phyloP scores from a whole-genome alignment of 2,797 vertebrate species.

The Enteromius paludinosus region DNA sequence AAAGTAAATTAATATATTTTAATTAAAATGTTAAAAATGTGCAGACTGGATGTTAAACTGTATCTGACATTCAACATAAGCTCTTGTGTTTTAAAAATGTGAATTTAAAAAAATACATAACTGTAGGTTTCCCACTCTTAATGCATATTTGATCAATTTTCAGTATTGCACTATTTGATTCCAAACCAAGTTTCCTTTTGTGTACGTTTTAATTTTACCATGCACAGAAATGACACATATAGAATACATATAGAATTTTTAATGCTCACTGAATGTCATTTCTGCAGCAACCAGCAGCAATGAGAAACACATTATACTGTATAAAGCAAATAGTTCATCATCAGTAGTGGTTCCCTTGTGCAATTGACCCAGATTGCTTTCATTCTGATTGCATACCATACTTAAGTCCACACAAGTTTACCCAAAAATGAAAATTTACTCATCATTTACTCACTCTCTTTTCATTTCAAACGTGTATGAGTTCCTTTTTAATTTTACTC shows the following conservation, averaged over 20 bases:
- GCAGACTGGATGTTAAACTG: neutral
- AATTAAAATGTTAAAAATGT: neutral
- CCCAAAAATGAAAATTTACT: neutral
- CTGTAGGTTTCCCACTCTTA: neutral
- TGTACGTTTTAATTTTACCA: neutral
- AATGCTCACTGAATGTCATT: neutral
- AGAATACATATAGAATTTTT: no score
- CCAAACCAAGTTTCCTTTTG: neutral
- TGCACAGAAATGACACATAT: no score
- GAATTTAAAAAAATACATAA: neutral
- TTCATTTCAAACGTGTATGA: neutral
- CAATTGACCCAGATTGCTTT: conserved; percentile 11
- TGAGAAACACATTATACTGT: conserved; percentile 1
- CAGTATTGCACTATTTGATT: neutral
- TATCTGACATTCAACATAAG: neutral
- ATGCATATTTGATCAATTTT: neutral
- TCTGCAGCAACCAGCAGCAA: neutral
- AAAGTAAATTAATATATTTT: neutral
- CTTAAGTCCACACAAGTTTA: neutral
- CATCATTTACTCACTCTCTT: neutral
- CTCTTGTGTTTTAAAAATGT: neutral
- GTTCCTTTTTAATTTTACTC: neutral
- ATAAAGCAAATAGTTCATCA: neutral
- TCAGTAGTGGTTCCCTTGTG: neutral
- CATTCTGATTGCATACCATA: conserved; percentile 21